These are phyloP conservation scores for Drosophila demipolita DNA, from an alignment of 2,888 invertebrate species.

Conservation along the genomic window DNA sequence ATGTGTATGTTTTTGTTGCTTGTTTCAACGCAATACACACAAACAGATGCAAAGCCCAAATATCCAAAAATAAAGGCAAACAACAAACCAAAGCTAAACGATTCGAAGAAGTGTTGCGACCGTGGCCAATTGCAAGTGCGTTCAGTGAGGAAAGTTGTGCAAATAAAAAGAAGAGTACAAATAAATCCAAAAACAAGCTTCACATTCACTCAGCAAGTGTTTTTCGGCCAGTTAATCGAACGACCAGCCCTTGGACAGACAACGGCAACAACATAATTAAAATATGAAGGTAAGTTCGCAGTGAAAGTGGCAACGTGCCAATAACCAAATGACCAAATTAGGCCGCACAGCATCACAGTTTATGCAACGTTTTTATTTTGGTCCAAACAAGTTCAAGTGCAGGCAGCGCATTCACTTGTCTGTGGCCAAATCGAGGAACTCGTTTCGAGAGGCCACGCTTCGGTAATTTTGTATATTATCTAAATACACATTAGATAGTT, in stretches of 20 bases:
- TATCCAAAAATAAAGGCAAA: constrained; percentile 20
- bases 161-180: constrained; percentile 23
- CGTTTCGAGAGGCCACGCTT: constrained; percentile 58
- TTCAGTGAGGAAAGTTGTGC: constrained; percentile 65
- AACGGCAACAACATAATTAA: constrained; percentile 17
- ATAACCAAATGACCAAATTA: constrained; percentile 58
- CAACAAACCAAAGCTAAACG: constrained; percentile 59
- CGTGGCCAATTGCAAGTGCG: constrained; percentile 61
- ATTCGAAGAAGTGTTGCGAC: constrained; percentile 38
- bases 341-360: constrained; percentile 28
- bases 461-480: constrained; percentile 54
- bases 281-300: constrained; percentile 69
- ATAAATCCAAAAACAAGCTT: constrained; percentile 24
- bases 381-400: constrained; percentile 77
- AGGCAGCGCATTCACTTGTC: constrained; percentile 52
- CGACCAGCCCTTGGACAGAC: constrained; percentile 21
- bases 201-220: constrained; percentile 16
- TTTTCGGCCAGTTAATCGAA: constrained; percentile 44
- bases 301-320: constrained; percentile 65
- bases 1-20: constrained; percentile 7
- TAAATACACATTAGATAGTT: constrained; percentile 37
- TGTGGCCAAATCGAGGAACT: constrained; percentile 44
- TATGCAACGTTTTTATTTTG: constrained; percentile 61
- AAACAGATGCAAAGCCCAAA: constrained; percentile 20
- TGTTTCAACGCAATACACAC: constrained; percentile 30